Evolutionary conservation across 2,797 vertebrate species (phyloP).

Genomic region (Choloepus didactylus): DNA sequence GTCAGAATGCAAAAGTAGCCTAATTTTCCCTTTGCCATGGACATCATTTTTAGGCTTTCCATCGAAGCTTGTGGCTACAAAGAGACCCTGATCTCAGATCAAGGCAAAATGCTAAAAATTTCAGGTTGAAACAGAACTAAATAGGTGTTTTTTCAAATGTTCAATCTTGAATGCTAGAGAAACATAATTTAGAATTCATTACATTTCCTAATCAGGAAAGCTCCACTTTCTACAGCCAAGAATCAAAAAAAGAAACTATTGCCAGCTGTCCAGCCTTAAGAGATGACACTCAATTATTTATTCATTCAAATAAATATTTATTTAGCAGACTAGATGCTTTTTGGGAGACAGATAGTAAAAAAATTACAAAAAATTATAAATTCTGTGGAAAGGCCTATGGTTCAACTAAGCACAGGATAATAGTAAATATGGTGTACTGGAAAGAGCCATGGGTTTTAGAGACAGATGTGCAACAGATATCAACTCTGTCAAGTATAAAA

Average conservation of each 20-base stretch:
- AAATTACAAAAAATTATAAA: background rate
- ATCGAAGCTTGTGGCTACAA: background rate
- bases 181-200: conserved; percentile 36
- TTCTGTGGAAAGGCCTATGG: background rate
- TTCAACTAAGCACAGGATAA: conserved; percentile 17
- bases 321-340: conserved; percentile 8
- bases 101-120: conserved; percentile 50
- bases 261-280: background rate
- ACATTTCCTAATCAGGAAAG: background rate
- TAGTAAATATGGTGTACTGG: background rate
- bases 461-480: background rate
- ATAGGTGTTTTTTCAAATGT: background rate
- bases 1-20: background rate
- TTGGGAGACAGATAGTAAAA: background rate
- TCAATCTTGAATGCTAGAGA: background rate
- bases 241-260: conserved; percentile 25
- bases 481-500: background rate
- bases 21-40: background rate
- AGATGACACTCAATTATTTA: background rate
- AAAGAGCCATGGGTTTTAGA: background rate
- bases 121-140: conserved; percentile 14
- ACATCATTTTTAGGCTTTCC: conserved; percentile 5
- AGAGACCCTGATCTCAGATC: background rate
- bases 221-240: background rate
- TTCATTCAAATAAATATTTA: conserved; percentile 38